Conservation (phyloP, 2,113 vertebrate genomes). For the Oryzias curvinotus region DNA sequence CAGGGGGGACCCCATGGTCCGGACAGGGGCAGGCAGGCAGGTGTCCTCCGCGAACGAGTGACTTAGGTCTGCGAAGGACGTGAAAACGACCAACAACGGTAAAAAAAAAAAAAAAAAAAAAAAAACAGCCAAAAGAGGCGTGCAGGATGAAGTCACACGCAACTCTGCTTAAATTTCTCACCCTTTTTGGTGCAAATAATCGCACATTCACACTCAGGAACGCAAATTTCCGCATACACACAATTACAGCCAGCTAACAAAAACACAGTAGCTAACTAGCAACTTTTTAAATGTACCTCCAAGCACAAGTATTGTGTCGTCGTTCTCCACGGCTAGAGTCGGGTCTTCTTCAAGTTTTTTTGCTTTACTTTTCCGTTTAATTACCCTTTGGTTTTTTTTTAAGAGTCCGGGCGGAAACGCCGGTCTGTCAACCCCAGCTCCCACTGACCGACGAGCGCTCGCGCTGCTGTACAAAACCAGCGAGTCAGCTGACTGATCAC, state of each 20-base stretch:
- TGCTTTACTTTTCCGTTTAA: no score
- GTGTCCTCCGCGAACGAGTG: conserved; percentile 2
- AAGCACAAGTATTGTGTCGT: not conserved
- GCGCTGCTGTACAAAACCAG: not conserved
- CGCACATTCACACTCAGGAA: not conserved
- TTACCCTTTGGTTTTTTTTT: no score
- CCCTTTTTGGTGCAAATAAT: not conserved
- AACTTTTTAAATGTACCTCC: conserved; percentile 4
- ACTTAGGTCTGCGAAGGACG: not conserved
- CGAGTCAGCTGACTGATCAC: conserved; percentile 70
- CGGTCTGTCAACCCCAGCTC: no score
- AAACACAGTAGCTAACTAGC: conserved; percentile 7
- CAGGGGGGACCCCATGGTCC: conserved; percentile 35
- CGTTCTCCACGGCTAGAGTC: not conserved
- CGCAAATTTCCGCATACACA: not conserved
- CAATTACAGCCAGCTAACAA: conserved; percentile 3
- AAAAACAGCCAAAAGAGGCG: not conserved
- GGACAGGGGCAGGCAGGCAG: not conserved
- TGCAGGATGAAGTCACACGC: conserved; percentile 12
- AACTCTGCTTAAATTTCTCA: not conserved
- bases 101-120: no score
- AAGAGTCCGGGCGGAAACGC: no score
- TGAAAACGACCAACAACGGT: not conserved
- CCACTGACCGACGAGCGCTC: not conserved
- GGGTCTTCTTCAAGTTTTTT: no score